These are phyloP conservation scores for Poecilia velifera DNA, from an alignment of 2,797 vertebrate genomes.

Conservation along the genomic window DNA sequence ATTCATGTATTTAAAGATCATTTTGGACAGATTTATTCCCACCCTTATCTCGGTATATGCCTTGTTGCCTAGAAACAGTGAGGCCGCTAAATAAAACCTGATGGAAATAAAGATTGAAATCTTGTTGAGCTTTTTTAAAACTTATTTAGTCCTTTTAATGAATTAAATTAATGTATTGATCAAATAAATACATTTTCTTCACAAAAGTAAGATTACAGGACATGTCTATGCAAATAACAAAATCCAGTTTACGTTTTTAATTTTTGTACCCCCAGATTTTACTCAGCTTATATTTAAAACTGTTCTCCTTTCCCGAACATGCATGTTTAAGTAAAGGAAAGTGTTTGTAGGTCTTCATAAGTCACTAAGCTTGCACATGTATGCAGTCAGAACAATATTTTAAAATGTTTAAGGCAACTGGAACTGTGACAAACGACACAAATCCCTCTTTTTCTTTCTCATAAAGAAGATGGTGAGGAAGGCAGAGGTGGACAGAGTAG, in stretches of 20 bases:
- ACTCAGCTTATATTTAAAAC: too few species aligned
- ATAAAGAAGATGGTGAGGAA: background rate
- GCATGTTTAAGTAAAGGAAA: background rate
- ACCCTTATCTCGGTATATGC: background rate
- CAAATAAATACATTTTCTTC: too few species aligned
- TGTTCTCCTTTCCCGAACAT: background rate
- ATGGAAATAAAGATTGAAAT: background rate
- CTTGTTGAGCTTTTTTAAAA: background rate
- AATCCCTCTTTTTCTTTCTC: background rate
- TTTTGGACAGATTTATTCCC: background rate
- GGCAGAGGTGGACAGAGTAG: too few species aligned
- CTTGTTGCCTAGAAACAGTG: background rate
- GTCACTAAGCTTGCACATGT: background rate
- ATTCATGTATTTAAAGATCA: background rate
- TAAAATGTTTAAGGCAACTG: background rate
- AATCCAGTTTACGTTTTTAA: background rate
- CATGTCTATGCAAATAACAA: background rate
- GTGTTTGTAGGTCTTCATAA: background rate
- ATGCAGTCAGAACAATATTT: background rate
- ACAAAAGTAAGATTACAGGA: background rate
- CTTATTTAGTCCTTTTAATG: background rate
- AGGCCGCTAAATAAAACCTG: background rate
- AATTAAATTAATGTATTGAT: background rate
- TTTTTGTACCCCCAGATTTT: background rate
- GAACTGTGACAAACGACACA: background rate